Base-by-base conservation (phyloP, 1,140 invertebrate species). In the Scylla paramamosain region DNA sequence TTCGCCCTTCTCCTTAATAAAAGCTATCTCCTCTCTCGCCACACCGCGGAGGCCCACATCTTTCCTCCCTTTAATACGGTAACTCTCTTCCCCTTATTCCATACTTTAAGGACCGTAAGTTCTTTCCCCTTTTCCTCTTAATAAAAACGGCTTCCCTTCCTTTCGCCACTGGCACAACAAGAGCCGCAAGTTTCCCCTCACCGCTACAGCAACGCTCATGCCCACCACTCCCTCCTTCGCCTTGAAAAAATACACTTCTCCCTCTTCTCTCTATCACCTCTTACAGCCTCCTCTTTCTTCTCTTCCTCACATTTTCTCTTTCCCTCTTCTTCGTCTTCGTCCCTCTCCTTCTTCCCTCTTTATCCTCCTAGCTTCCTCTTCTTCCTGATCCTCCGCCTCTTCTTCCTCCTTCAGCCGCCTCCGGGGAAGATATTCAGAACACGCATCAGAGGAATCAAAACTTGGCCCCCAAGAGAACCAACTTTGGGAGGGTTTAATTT, bases 401-500 rank as follows among this genome's bases (percentile, higher is more conserved):
- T 45, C 67, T 45, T 82, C 92, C 92, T 93, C 91, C 91, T 92
- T 25, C 48, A 77, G 31, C 91, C 86, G 86, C 16, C 86, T 32
- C 16, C 32, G 31, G 45, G 29, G 31, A 45, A 48, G 45, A 48
- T 67, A 77, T 77, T 77, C 91, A 48, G 32, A 92, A 92, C 91
- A 92, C 77, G 91, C 46, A 82, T 83, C 91, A 92, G 83, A 92
- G 29, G 31, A 92, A 92, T 92, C 91, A 92, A 92, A 92, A 92
- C 91, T 83, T 77, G 32, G 77, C 29, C 29, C 91, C 20, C n/a
- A 29, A 31, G 77, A 92, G 32, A 86, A 48, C 28, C 48, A 93
- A 93, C 83, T 93, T 93, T 31, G 82, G 82, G 59, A 45, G 29
- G 29, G 82, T 84, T 91, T 94, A 94, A 94, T 94, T 94, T 91